A percentile compares a stretch with the other conserved stretches of the same genome.
Conservation (phyloP, 2,888 invertebrate species). For the Eumerus sabulonum region DNA sequence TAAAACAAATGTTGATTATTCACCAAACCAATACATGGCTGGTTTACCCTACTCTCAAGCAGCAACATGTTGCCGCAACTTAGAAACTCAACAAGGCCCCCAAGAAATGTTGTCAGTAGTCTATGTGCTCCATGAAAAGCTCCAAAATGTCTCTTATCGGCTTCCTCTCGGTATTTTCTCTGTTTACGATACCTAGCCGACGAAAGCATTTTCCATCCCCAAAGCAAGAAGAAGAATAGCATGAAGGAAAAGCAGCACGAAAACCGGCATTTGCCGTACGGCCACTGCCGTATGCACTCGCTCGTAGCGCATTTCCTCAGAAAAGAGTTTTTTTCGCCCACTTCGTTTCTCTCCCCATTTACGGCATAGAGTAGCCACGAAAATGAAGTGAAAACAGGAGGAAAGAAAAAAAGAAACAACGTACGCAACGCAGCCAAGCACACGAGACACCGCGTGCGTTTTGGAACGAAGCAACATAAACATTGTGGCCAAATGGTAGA, state of each 20-base stretch:
- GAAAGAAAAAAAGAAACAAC: too few species aligned
- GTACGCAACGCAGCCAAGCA: background rate
- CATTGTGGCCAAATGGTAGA: conserved; percentile 53
- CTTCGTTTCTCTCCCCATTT: background rate
- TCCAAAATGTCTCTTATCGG: too few species aligned
- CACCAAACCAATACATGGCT: too few species aligned
- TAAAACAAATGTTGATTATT: too few species aligned
- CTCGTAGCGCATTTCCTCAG: conserved; percentile 18
- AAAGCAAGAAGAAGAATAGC: conserved; percentile 22
- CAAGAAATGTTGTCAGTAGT: too few species aligned
- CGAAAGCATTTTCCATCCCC: conserved; percentile 49
- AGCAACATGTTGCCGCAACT: too few species aligned
- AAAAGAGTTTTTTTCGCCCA: conserved; percentile 13
- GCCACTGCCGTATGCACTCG: conserved; percentile 1
- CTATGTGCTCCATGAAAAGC: too few species aligned
- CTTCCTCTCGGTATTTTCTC: conserved; percentile 38
- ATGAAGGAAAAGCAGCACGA: conserved; percentile 5
- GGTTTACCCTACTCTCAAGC: too few species aligned
- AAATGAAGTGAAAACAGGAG: too few species aligned
- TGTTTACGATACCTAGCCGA: conserved; percentile 41
- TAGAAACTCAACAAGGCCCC: too few species aligned
- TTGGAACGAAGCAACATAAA: conserved; percentile 53
- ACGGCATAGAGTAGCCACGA: background rate
- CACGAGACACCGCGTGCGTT: conserved; percentile 32
- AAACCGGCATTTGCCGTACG: conserved; percentile 54